Evolutionary conservation across 2,888 invertebrate species (phyloP).

Genomic region (Sminthurides aquaticus): DNA sequence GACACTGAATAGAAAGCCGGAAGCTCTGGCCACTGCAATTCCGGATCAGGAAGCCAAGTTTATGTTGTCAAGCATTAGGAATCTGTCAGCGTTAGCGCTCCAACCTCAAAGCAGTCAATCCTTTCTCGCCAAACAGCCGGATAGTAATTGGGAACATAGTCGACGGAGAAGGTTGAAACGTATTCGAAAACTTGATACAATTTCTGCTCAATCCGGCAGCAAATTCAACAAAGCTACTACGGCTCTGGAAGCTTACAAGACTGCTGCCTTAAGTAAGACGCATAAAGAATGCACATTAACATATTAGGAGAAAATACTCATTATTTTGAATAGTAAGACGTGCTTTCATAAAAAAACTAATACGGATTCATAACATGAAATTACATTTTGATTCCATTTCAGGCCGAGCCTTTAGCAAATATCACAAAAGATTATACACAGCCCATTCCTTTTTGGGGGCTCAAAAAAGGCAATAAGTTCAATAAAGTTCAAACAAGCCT

Average conservation of each 20-base stretch:
- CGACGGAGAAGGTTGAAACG: background rate
- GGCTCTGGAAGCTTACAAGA: no score
- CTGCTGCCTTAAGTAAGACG: no score
- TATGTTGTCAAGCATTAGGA: no score
- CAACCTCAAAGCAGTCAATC: background rate
- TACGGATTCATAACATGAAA: background rate
- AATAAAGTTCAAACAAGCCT: no score
- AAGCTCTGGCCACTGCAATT: background rate
- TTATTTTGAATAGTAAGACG: no score
- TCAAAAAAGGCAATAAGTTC: no score
- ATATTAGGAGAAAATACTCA: no score
- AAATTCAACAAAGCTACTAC: background rate
- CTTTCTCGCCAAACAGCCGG: background rate
- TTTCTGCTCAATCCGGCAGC: background rate
- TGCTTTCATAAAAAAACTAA: background rate
- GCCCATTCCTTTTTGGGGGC: conserved; percentile 13
- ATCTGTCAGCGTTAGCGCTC: no score
- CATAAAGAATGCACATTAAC: no score
- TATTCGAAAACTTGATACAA: background rate
- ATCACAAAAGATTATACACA: conserved; percentile 9
- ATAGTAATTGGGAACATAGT: background rate
- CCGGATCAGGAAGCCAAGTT: no score
- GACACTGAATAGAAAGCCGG: background rate
- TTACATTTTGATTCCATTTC: background rate
- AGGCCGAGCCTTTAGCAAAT: conserved; percentile 10